These are phyloP conservation scores for Cercopithecus mona DNA, from an alignment of 2,113 vertebrate species.

Conservation along the genomic window DNA sequence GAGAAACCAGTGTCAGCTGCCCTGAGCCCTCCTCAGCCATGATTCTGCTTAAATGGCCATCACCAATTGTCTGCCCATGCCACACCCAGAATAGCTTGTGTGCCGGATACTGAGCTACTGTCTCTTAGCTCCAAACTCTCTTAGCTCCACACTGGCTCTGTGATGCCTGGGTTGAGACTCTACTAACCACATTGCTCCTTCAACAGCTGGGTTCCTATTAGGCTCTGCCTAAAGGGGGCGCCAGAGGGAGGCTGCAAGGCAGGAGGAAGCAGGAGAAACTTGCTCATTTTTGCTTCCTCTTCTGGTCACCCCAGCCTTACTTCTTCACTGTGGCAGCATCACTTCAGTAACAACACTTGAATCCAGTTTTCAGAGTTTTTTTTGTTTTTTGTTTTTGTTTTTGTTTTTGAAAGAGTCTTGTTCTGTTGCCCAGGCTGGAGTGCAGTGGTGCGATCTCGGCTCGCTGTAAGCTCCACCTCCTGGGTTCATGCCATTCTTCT, in stretches of 20 bases:
- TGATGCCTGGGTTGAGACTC: background rate
- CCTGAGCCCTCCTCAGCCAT: background rate
- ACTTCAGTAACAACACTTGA: background rate
- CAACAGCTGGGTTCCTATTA: background rate
- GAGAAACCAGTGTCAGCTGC: background rate
- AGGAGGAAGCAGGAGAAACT: background rate
- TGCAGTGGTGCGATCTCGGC: no score
- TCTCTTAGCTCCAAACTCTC: background rate
- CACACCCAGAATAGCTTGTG: background rate
- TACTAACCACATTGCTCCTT: background rate
- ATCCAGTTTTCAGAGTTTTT: background rate
- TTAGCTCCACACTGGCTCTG: background rate
- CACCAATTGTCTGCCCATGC: background rate
- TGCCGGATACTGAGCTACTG: background rate
- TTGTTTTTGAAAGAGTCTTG: no score
- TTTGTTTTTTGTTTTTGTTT: no score
- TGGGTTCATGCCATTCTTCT: no score
- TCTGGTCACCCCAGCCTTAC: background rate
- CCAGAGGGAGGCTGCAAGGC: background rate
- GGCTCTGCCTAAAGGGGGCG: background rate
- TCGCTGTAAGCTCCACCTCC: no score
- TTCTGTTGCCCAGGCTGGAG: no score
- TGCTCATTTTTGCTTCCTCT: background rate
- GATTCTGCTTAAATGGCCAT: background rate
- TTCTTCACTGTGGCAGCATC: background rate